Evolutionary conservation across 2,797 vertebrate species (phyloP), one percentile per base, ranked within the genome.

Genomic region (Sorex maritimensis): DNA sequence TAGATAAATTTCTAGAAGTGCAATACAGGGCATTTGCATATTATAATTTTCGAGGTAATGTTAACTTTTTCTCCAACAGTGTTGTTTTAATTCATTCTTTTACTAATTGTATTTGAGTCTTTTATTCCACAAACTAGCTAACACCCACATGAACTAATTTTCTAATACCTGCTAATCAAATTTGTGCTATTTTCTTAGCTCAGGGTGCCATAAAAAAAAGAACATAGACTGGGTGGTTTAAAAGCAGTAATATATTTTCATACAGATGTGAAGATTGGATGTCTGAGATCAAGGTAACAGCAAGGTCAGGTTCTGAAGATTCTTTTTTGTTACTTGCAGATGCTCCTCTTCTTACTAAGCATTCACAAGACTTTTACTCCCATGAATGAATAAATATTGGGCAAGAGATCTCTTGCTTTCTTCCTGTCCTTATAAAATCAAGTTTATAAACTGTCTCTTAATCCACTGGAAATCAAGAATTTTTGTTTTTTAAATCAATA

Each of bases 401-500:
- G 49, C 49, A 52, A 52, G 2, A 52, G 78, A 46, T 34, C 11
- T 28, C 28, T 15, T 23, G 19, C 24, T 46, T 38, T 63, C 61
- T 82, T 52, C 41, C 13, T 52, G 2, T 52, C 61, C 13, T 87
- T 26, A 19, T 28, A 67, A 72, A 15, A 68, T 24, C 69, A 78
- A 49, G 12, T 46, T 90, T 74, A 61, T 79, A 82, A 34, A 3
- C 46, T 89, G 17, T 1, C 46, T 86, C 38, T 92, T 61, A 90
- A 67, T 82, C 4, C 14, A 82, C 17, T 46, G 38, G 7, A 7
- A 87, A 68, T 74, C 15, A 46, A 24, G 7, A n/a, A 34, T 69
- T 69, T 75, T 77, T 68, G 11, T 71, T 82, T 86, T 86, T 79
- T 52, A 92, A 90, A 72, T 72, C 77, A 82, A 49, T 72, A 82